These are phyloP conservation scores for Brachypteracias leptosomus DNA, from an alignment of 2,113 vertebrate species.

Conservation along the genomic window DNA sequence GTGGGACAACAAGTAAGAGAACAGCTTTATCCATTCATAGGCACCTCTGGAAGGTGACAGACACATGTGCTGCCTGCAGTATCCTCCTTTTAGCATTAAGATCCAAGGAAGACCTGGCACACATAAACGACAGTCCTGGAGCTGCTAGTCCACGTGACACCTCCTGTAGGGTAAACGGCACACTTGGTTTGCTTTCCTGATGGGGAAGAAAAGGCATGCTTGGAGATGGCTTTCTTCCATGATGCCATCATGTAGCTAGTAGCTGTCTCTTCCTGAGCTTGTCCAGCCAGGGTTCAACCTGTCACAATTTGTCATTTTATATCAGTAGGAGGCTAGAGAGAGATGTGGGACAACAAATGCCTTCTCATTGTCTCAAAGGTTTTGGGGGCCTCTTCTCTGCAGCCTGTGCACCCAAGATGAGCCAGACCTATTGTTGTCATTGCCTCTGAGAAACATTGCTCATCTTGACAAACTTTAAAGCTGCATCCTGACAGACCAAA, in stretches of 20 bases:
- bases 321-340: neutral
- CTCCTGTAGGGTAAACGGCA: neutral
- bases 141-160: neutral
- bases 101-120: neutral
- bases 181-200: neutral
- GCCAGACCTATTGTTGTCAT: conserved; percentile 14
- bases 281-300: neutral
- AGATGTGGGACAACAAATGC: conserved; percentile 10
- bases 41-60: neutral
- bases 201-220: neutral
- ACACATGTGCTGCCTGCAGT: neutral
- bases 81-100: neutral
- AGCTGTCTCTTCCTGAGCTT: neutral
- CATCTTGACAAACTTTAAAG: conserved; percentile 43
- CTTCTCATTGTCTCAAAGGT: neutral
- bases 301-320: neutral
- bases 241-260: neutral
- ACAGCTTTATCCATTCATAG: neutral
- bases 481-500: conserved; percentile 62
- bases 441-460: conserved; percentile 26
- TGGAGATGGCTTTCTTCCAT: neutral
- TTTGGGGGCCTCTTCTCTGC: neutral
- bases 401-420: neutral
- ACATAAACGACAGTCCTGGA: neutral
- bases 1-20: neutral